Conservation (phyloP, 2,888 invertebrate species). For the Caenorhabditis drosophilae region DNA sequence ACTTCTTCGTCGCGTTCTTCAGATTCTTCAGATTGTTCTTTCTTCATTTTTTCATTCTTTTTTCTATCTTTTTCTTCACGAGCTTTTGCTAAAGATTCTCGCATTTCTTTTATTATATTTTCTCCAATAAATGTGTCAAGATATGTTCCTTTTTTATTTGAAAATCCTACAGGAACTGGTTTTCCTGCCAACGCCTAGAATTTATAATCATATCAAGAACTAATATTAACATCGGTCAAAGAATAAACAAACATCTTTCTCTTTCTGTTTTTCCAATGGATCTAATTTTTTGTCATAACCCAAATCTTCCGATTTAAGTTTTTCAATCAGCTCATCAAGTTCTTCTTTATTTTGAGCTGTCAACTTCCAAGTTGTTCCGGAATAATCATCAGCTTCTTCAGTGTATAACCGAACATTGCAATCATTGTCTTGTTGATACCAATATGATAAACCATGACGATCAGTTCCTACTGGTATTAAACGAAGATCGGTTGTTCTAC, state of each 20-base stretch:
- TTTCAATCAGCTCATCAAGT: constrained; percentile 79
- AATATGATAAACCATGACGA: constrained; percentile 87
- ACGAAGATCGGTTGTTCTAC: constrained; percentile 80
- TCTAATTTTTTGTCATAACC: constrained; percentile 56
- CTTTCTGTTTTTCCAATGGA: constrained; percentile 7
- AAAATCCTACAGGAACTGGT: constrained; percentile 26
- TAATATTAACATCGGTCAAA: background rate
- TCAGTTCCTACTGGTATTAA: constrained; percentile 89
- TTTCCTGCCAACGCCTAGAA: constrained; percentile 20
- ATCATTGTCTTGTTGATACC: constrained; percentile 79
- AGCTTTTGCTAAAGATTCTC: constrained; percentile 1
- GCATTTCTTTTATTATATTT: constrained; percentile 38
- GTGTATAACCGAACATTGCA: constrained; percentile 86
- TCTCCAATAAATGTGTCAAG: constrained; percentile 48
- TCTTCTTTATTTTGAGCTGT: constrained; percentile 74
- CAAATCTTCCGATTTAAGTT: constrained; percentile 44
- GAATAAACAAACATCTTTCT: constrained; percentile 8
- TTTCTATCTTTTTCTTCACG: background rate
- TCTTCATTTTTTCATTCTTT: background rate
- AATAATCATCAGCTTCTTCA: constrained; percentile 87
- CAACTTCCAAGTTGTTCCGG: constrained; percentile 65
- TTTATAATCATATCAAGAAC: background rate
- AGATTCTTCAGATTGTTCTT: constrained; percentile 5
- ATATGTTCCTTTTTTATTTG: constrained; percentile 54
- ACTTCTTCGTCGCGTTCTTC: constrained; percentile 7